These are phyloP conservation scores for Orbicella faveolata DNA, from an alignment of 64 coral and sea anemone species.

Conservation along the genomic window DNA sequence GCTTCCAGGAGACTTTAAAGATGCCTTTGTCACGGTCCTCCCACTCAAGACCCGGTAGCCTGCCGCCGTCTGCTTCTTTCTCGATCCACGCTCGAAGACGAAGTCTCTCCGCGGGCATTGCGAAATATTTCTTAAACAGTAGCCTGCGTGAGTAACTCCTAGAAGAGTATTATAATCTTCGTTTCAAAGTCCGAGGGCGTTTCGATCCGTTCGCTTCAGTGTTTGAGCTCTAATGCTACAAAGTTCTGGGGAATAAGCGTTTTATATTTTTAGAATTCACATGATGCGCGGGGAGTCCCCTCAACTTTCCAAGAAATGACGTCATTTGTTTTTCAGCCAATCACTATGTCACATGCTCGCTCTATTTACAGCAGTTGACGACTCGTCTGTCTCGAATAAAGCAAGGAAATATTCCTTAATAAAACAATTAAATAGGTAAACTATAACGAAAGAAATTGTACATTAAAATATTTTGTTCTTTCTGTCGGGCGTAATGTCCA, in stretches of 20 bases:
- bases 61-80: slow-evolving; percentile 38
- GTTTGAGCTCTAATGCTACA: neutral
- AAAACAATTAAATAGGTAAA: neutral
- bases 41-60: slow-evolving; percentile 75
- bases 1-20: slow-evolving; percentile 88
- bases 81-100: slow-evolving; percentile 84
- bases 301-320: neutral
- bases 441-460: too few species aligned
- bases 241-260: neutral
- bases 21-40: slow-evolving; percentile 54
- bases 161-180: neutral
- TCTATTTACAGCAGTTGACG: neutral
- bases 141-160: neutral
- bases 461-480: too few species aligned
- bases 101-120: slow-evolving; percentile 64
- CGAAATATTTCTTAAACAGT: neutral
- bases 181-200: neutral
- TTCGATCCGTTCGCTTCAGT: neutral
- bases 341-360: neutral
- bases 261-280: slow-evolving; percentile 1
- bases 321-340: neutral
- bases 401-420: neutral
- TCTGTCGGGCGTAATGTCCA: too few species aligned
- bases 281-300: slow-evolving; percentile 31
- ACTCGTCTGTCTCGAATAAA: neutral